Conservation (phyloP, 2,113 vertebrate species). For the Rhipidura dahli region DNA sequence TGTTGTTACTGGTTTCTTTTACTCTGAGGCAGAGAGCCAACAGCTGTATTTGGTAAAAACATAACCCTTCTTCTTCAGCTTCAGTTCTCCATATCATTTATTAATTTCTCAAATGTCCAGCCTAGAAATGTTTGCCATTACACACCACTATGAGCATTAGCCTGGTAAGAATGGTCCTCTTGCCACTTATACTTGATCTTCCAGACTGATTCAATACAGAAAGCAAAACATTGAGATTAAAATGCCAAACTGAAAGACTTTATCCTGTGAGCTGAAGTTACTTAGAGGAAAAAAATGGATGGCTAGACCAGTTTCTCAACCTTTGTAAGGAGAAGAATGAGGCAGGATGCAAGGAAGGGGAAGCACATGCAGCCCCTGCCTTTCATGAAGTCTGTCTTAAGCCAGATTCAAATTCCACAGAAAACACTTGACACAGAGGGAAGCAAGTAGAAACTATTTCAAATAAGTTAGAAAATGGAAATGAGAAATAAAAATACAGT, state of each 20-base stretch:
- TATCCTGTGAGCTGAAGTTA: not conserved
- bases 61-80: not conserved
- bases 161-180: not conserved
- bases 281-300: not conserved
- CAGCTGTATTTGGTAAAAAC: not conserved
- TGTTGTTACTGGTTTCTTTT: not conserved
- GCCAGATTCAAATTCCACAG: not conserved
- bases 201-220: not conserved
- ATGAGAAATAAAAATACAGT: not conserved
- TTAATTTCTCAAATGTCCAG: not conserved
- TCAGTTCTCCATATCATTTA: not conserved
- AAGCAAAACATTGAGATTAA: not conserved
- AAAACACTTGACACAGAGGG: not conserved
- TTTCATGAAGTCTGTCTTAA: not conserved
- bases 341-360: not conserved
- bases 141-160: not conserved
- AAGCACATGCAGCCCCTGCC: fast-evolving
- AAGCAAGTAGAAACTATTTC: not conserved
- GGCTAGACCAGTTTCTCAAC: not conserved
- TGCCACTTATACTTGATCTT: not conserved
- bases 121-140: not conserved
- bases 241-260: not conserved
- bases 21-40: not conserved
- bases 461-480: not conserved
- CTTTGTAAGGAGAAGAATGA: not conserved